Evolutionary conservation across 2,888 invertebrate species (phyloP), one percentile per base, ranked within the genome.

Genomic region (Dynastes hyllus): DNA sequence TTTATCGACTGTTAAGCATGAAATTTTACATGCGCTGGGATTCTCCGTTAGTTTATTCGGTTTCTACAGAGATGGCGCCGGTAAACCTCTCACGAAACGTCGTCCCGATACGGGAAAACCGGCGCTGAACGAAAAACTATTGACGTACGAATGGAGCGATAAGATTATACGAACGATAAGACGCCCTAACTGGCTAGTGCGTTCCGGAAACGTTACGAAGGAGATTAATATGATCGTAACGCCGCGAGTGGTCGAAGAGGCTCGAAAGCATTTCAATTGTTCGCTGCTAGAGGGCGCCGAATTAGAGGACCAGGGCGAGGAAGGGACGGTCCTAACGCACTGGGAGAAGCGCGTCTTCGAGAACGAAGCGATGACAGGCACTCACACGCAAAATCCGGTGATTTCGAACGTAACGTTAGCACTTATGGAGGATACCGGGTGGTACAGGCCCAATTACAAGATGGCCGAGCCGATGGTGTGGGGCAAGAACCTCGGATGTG

Each of bases 301-400:
- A 88, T 88, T 99, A 63, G 99, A 99, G 90, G 98, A 99, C 90
- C 99, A 99, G 90, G 99, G 99, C 0, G 97, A 97, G n/a, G 97
- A 98, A 83, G 99, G 99, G 0, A 99, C 99, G 0, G 88, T 96
- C 0, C 90, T 98, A 65, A 99, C 99, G 0, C 99, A 99, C 87
- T 99, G 99, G 99, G 99, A 99, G 89, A 99, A 99, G 87, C 90
- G 99, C 77, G 94, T 99, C 1, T 97, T 99, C 88, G 99, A 99
- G 96, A 98, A 98, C 89, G 99, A 99, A 90, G 98, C 98, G 0
- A 99, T 99, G 99, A 99, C 99, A 0, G 99, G 98, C 1, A 98
- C 98, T 0, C 99, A 99, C 89, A 99, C 99, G 0, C 98, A 98
- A 89, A 98, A 98, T 90, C 98, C 98, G 0, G 96, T 98, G 0